Evolutionary conservation across 2,888 invertebrate genomes (phyloP).

Genomic region (Ectobius pallidus): DNA sequence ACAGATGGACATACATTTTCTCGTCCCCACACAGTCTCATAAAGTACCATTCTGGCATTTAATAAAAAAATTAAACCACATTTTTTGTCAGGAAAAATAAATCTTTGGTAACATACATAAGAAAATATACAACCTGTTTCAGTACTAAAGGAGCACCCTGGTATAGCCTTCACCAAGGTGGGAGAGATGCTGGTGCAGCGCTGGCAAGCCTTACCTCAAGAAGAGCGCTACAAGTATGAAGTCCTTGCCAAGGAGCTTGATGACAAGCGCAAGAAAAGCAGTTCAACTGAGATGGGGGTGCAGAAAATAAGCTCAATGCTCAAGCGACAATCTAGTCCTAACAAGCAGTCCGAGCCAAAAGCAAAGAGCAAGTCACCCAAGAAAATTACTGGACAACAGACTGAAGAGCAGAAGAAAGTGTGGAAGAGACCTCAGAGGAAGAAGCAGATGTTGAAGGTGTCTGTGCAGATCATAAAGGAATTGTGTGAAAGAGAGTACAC

Average conservation of each 20-base stretch:
- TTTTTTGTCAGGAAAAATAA: too few species aligned
- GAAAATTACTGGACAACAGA: neutral
- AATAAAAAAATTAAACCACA: too few species aligned
- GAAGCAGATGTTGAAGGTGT: neutral
- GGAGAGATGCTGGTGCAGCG: constrained; percentile 52
- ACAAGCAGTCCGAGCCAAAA: too few species aligned
- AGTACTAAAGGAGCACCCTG: constrained; percentile 51
- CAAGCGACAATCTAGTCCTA: neutral
- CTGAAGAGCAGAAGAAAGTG: neutral
- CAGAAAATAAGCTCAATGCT: neutral
- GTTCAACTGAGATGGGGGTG: neutral
- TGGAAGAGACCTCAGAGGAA: neutral
- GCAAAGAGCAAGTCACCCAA: too few species aligned
- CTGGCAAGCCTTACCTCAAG: constrained; percentile 53
- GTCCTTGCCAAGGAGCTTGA: constrained; percentile 47
- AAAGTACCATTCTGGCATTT: too few species aligned
- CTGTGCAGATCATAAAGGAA: neutral
- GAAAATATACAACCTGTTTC: too few species aligned
- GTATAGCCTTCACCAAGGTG: constrained; percentile 51
- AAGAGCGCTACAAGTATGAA: constrained; percentile 53
- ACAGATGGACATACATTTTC: too few species aligned
- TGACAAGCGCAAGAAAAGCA: constrained; percentile 13
- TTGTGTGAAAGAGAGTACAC: neutral
- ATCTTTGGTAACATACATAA: too few species aligned
- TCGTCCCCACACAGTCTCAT: too few species aligned